Conservation (phyloP, 2,888 invertebrate species). For the Prosopocoilus inquinatus region DNA sequence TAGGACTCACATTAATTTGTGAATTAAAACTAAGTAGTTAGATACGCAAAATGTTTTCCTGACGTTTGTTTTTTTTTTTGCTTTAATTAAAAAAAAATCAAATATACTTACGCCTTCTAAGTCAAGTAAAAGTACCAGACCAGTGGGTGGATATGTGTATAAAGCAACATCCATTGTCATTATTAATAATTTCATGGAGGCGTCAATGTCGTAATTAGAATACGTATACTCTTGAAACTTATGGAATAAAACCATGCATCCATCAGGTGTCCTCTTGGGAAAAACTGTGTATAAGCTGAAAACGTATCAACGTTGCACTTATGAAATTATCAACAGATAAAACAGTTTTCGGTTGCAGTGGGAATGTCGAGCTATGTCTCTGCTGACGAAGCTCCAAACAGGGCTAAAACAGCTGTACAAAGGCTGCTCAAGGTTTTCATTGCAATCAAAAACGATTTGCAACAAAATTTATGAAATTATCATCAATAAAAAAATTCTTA, state of each 20-base stretch:
- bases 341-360: slow-evolving; percentile 52
- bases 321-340: no score
- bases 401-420: no score
- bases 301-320: slow-evolving; percentile 21
- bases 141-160: slow-evolving; percentile 60
- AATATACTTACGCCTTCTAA: slow-evolving; percentile 59
- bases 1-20: no score
- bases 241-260: slow-evolving; percentile 62
- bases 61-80: no score
- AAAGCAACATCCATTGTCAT: slow-evolving; percentile 54
- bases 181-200: slow-evolving; percentile 56
- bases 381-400: slow-evolving; percentile 60
- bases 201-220: slow-evolving; percentile 60
- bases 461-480: background rate
- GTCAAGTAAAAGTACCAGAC: slow-evolving; percentile 66
- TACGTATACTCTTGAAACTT: slow-evolving; percentile 55
- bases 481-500: slow-evolving; percentile 48
- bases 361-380: slow-evolving; percentile 51
- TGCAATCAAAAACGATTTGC: no score
- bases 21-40: no score
- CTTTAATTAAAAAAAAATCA: no score
- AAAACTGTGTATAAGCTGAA: slow-evolving; percentile 59
- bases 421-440: no score
- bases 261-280: slow-evolving; percentile 59
- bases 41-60: no score